Conservation (phyloP, 2,113 vertebrate genomes). For the Polyodon spathula region DNA sequence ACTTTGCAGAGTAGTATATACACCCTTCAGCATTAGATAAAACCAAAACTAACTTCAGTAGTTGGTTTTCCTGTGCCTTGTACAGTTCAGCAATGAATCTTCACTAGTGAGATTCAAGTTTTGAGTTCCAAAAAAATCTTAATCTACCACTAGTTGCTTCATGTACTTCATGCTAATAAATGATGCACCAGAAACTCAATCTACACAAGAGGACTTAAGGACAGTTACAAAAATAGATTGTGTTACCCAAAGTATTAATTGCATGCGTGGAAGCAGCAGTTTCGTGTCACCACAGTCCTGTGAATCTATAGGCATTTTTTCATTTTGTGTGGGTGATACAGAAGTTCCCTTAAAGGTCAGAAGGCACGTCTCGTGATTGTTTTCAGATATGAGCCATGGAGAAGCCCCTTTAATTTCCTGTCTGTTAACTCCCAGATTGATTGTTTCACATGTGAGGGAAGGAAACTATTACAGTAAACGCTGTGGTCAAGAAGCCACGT, state of each 20-base stretch:
- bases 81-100: too few species aligned
- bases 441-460: background rate
- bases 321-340: background rate
- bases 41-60: too few species aligned
- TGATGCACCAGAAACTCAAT: background rate
- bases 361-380: background rate
- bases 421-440: background rate
- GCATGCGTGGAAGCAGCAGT: constrained; percentile 3
- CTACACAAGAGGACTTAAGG: background rate
- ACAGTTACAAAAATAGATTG: background rate
- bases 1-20: too few species aligned
- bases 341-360: background rate
- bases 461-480: too few species aligned
- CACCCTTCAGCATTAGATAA: too few species aligned
- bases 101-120: background rate
- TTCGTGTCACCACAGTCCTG: background rate
- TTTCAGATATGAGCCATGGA: background rate
- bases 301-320: background rate
- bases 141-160: background rate
- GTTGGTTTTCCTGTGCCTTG: too few species aligned
- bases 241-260: constrained; percentile 2
- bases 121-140: background rate
- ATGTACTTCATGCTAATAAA: background rate
- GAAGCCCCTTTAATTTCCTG: background rate
- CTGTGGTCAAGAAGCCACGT: too few species aligned